These are phyloP conservation scores for Willowsia nigromaculata DNA, from an alignment of 2,888 invertebrate genomes.

Conservation along the genomic window DNA sequence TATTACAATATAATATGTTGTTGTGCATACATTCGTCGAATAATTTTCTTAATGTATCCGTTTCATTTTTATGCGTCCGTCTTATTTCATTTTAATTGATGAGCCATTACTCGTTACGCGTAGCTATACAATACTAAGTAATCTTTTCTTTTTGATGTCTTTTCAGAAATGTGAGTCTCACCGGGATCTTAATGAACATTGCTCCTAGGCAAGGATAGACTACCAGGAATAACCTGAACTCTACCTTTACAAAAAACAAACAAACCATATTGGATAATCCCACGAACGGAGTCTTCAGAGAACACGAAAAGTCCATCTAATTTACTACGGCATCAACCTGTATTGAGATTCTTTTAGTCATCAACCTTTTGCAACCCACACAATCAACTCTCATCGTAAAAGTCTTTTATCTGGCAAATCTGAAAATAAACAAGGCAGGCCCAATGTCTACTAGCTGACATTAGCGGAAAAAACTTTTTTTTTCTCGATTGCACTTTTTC, in stretches of 20 bases:
- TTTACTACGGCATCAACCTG: background rate
- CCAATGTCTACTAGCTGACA: constrained; percentile 44
- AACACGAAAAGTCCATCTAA: background rate
- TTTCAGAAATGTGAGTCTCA: constrained; percentile 33
- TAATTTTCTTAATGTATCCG: background rate
- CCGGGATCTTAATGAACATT: background rate
- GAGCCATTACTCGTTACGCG: background rate
- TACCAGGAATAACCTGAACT: constrained; percentile 9
- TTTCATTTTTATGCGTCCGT: too few relatives aligned
- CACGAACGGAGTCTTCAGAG: background rate
- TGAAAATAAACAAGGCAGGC: background rate
- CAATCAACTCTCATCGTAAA: background rate
- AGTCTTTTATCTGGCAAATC: background rate
- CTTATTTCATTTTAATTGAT: background rate
- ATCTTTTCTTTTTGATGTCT: background rate
- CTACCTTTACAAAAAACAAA: background rate
- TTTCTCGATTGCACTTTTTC: background rate
- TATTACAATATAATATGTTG: background rate
- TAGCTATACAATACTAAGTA: background rate
- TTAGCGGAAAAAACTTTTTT: background rate
- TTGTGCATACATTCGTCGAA: background rate
- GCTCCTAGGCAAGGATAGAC: background rate
- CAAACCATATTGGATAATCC: background rate
- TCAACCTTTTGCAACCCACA: constrained; percentile 36
- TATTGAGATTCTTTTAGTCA: background rate